Conservation (phyloP, 1,140 invertebrate species). For the Pseudomyrmex flavicornis region DNA sequence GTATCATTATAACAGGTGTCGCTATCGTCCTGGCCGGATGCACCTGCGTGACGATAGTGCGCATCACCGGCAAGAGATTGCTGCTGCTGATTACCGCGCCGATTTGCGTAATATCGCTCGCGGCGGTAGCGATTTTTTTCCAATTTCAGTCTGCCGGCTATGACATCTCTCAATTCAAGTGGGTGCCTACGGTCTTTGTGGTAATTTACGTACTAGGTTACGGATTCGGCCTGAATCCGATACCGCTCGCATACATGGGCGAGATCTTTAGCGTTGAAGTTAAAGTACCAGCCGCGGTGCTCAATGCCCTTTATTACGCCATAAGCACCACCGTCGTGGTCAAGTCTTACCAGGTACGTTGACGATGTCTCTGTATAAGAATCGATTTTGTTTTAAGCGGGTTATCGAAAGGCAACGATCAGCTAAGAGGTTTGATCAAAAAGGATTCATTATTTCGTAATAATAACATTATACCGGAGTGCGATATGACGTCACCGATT, state of each 20-base stretch:
- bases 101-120: conserved; percentile 88
- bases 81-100: conserved; percentile 89
- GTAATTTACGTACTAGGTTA: conserved; percentile 80
- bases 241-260: conserved; percentile 82
- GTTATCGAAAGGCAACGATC: conserved; percentile 44
- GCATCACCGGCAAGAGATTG: conserved; percentile 90
- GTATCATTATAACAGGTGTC: conserved; percentile 92
- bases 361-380: conserved; percentile 33
- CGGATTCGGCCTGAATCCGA: conserved; percentile 82
- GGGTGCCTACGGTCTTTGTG: conserved; percentile 78
- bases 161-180: conserved; percentile 81
- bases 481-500: conserved; percentile 14
- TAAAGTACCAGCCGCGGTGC: conserved; percentile 82
- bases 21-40: conserved; percentile 92
- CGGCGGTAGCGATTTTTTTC: conserved; percentile 88
- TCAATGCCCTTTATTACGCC: conserved; percentile 81
- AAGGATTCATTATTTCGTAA: conserved; percentile 44
- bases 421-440: conserved; percentile 47
- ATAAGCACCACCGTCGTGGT: conserved; percentile 78
- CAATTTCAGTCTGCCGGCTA: conserved; percentile 84
- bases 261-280: conserved; percentile 84
- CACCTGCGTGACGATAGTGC: conserved; percentile 89
- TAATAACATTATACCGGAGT: conserved; percentile 38
- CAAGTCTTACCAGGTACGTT: conserved; percentile 83
- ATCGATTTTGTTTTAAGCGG: conserved; percentile 55